A percentile compares a stretch with the other conserved stretches of the same genome.
These are phyloP conservation scores for Eupeodes latifasciatus DNA, from an alignment of 2,888 invertebrate genomes.

Conservation along the genomic window DNA sequence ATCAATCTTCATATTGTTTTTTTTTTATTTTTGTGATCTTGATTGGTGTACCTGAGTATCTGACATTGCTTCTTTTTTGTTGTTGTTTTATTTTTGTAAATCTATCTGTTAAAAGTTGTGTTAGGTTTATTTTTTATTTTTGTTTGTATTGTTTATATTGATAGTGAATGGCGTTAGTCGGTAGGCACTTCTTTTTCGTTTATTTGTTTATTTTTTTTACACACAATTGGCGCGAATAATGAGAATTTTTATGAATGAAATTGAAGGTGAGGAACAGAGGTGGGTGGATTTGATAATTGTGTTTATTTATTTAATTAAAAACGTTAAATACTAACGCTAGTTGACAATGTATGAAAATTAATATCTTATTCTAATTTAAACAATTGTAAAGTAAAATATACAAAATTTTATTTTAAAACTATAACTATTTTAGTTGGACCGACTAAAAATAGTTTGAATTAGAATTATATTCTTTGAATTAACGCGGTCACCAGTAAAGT, in stretches of 20 bases:
- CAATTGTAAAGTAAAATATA: too few species aligned
- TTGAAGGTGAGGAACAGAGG: conserved; percentile 54
- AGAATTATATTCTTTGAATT: too few species aligned
- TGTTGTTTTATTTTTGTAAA: too few species aligned
- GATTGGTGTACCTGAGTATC: conserved; percentile 56
- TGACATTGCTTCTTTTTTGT: conserved; percentile 65
- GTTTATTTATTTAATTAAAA: neutral
- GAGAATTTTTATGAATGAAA: conserved; percentile 71
- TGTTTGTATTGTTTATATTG: conserved; percentile 57
- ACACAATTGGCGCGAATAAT: conserved; percentile 48
- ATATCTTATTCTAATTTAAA: too few species aligned
- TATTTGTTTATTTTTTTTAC: conserved; percentile 50
- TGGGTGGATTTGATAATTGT: neutral
- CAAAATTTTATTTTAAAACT: too few species aligned
- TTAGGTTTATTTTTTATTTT: conserved; percentile 25
- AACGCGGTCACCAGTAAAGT: too few species aligned
- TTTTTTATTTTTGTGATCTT: conserved; percentile 55
- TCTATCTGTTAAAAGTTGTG: conserved; percentile 44
- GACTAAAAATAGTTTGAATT: too few species aligned
- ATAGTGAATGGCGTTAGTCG: conserved; percentile 55
- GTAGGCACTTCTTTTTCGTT: conserved; percentile 16
- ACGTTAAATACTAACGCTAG: too few species aligned
- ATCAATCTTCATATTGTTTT: conserved; percentile 16
- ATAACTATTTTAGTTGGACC: too few species aligned
- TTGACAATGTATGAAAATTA: too few species aligned